phyloP scores from a whole-genome alignment of 2,797 vertebrate genomes.

The Lutjanus argentimaculatus region DNA sequence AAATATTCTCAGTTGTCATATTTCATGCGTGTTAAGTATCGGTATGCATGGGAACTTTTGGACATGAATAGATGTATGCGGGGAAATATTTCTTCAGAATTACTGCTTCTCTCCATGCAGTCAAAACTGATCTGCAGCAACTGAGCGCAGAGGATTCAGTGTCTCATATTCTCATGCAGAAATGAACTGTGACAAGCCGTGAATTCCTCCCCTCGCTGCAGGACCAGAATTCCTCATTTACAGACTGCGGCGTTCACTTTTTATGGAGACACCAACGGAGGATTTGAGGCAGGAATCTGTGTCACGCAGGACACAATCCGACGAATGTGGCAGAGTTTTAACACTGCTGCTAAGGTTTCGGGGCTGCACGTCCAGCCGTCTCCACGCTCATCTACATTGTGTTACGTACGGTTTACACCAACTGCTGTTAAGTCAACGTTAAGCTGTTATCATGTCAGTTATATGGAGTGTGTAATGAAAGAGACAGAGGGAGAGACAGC shows the following conservation, averaged over 20 bases:
- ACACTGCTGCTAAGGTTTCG: slow-evolving; percentile 59
- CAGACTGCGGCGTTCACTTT: slow-evolving; percentile 55
- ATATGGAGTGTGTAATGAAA: slow-evolving; percentile 9
- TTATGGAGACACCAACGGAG: slow-evolving; percentile 67
- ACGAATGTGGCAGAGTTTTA: slow-evolving; percentile 74
- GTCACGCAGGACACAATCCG: slow-evolving; percentile 72
- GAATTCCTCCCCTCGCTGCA: slow-evolving; percentile 58
- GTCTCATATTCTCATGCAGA: slow-evolving; percentile 60
- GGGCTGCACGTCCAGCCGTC: not conserved
- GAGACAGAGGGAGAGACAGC: not conserved
- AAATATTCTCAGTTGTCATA: slow-evolving; percentile 6
- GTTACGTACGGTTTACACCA: slow-evolving; percentile 39
- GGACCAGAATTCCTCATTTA: slow-evolving; percentile 60
- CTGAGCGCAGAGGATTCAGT: slow-evolving; percentile 23
- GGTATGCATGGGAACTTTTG: slow-evolving; percentile 25
- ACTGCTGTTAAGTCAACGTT: slow-evolving; percentile 51
- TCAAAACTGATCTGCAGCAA: slow-evolving; percentile 44
- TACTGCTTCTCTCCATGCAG: slow-evolving; percentile 22
- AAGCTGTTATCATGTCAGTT: slow-evolving; percentile 48
- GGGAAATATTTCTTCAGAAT: slow-evolving; percentile 23
- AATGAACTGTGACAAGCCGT: slow-evolving; percentile 62
- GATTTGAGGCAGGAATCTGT: slow-evolving; percentile 77
- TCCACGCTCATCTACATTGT: slow-evolving; percentile 19
- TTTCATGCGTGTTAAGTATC: slow-evolving; percentile 8
- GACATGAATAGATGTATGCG: not conserved